phyloP scores from a whole-genome alignment of 1,140 invertebrate genomes.

The Ruditapes philippinarum region DNA sequence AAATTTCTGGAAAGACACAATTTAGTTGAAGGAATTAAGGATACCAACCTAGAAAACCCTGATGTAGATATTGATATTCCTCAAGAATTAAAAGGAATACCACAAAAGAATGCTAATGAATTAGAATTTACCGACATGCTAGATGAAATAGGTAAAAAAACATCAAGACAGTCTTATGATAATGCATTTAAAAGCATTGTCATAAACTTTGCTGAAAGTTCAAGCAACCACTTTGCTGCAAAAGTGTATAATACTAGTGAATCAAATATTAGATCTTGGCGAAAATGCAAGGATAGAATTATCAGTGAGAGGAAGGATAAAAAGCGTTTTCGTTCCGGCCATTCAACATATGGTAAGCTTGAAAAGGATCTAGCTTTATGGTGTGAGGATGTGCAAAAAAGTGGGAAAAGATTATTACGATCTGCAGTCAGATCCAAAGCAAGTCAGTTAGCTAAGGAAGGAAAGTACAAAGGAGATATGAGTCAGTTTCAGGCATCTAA shows the following conservation, averaged over 20 bases:
- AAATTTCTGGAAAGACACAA: background rate
- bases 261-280: background rate
- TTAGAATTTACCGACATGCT: no score
- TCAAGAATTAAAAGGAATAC: background rate
- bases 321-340: background rate
- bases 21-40: background rate
- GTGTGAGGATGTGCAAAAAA: background rate
- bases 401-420: background rate
- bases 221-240: background rate
- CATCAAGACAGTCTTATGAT: background rate
- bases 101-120: no score
- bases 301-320: background rate
- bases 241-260: background rate
- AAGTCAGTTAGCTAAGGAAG: background rate
- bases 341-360: background rate
- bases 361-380: background rate
- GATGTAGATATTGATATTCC: background rate
- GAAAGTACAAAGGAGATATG: background rate
- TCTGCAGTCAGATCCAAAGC: background rate
- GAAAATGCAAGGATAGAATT: background rate
- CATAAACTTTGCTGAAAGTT: conserved; percentile 9
- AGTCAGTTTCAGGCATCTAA: background rate
- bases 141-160: background rate
- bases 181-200: conserved; percentile 19
- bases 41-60: background rate